phyloP scores from a whole-genome alignment of 2,888 invertebrate genomes.

The Dorcus hopei region DNA sequence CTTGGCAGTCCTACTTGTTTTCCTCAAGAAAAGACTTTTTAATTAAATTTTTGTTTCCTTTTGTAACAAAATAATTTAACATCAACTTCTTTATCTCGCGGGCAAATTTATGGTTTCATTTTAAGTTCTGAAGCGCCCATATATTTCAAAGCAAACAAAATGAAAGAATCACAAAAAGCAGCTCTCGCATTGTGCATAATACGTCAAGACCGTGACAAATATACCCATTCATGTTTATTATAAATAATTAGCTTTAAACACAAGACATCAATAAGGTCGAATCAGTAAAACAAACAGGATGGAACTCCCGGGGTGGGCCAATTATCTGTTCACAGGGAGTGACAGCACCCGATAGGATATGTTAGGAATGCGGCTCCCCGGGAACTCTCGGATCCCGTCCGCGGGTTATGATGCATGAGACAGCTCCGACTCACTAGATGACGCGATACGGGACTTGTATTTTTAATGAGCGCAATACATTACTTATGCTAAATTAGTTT shows the following conservation, averaged over 20 bases:
- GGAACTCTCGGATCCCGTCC: conserved; percentile 25
- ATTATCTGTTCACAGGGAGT: conserved; percentile 53
- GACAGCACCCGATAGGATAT: conserved; percentile 48
- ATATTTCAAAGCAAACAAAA: too few species aligned
- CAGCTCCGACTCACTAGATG: conserved; percentile 36
- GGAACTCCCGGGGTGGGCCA: conserved; percentile 54
- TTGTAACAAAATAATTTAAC: too few species aligned
- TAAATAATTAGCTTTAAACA: background rate
- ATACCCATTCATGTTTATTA: too few species aligned
- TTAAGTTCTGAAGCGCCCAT: too few species aligned
- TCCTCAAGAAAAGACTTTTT: too few species aligned
- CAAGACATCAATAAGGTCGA: conserved; percentile 8
- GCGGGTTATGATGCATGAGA: conserved; percentile 38
- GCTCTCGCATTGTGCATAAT: too few species aligned
- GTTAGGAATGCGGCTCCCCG: conserved; percentile 46
- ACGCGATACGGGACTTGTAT: conserved; percentile 30
- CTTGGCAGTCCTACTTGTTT: too few species aligned
- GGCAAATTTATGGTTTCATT: too few species aligned
- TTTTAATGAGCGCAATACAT: conserved; percentile 12
- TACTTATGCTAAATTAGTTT: conserved; percentile 11
- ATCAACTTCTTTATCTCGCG: too few species aligned
- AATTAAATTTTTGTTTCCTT: too few species aligned
- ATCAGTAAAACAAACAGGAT: conserved; percentile 45
- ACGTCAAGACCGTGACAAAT: too few species aligned
- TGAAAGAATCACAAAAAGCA: too few species aligned